Evolutionary conservation across 1,140 invertebrate genomes (phyloP), one percentile per base, ranked within the genome.

Genomic region (Gryon sp.): DNA sequence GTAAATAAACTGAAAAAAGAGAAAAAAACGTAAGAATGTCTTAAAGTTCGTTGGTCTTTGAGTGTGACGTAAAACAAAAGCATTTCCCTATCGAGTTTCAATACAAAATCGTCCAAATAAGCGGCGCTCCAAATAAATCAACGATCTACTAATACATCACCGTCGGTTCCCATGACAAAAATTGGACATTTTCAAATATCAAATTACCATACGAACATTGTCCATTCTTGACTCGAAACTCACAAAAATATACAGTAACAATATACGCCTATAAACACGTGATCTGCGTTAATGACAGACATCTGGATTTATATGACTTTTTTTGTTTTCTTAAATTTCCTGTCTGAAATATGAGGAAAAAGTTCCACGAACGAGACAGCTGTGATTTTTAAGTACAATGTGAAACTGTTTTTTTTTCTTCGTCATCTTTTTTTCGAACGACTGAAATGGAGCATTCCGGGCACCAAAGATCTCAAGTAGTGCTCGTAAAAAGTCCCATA

Each of bases 221-320:
- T 73, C 41, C 50, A 36, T 20, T 45, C 30, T 57, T 48, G 43
- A 0, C 11, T 18, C 4, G 26, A 5, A 24, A 18, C 5, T 18
- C 18, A 66, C 55, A 26, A 65, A 73, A 60, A 57, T 60, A 52
- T 55, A 73, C 52, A 65, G 69, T 73, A 65, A 63, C 69, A 73
- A 65, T 74, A 74, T 65, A 50, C 45, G 26, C 9, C 60, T 30
- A 14, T 63, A 73, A 73, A 63, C 60, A 74, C 52, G 70, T 74
- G 62, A 74, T 74, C 62, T 24, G 60, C 70, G 34, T 74, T 74
- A 74, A 74, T 66, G 53, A 66, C 60, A 43, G 70, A 74, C 70
- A 66, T 75, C 70, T 75, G 70, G 70, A 66, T 75, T 75, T 75
- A 75, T 66, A 75, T 46, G 52, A 75, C 70, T 66, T 66, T 66